phyloP scores from a whole-genome alignment of 2,797 vertebrate species.

The Smutsia temminckii region DNA sequence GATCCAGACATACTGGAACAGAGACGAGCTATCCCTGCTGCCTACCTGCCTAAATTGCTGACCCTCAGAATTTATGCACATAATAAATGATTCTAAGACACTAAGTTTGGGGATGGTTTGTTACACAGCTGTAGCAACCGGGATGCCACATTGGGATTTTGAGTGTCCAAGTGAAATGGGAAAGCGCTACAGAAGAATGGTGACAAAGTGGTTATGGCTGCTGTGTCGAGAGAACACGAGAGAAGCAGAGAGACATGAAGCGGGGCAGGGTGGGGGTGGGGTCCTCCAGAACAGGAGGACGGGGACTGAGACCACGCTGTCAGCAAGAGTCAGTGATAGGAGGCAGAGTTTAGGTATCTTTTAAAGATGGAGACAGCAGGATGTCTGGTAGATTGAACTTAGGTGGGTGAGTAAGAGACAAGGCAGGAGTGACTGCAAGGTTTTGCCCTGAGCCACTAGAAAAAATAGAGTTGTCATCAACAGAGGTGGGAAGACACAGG shows the following conservation, averaged over 20 bases:
- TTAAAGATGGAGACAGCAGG: neutral
- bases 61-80: neutral
- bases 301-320: neutral
- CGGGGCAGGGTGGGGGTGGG: accelerated
- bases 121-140: neutral
- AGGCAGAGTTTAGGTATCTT: neutral
- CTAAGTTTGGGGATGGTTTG: neutral
- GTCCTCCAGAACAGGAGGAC: neutral
- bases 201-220: neutral
- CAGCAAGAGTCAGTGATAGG: neutral
- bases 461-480: neutral
- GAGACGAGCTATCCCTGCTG: neutral
- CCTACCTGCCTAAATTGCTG: neutral
- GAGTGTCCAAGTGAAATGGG: neutral
- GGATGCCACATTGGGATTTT: neutral
- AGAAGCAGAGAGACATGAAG: neutral
- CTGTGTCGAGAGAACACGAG: neutral
- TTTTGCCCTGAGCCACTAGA: neutral
- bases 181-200: neutral
- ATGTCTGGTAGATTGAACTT: neutral
- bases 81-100: neutral
- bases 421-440: neutral
- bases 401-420: neutral
- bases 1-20: neutral
- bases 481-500: neutral